A percentile compares a stretch with the other conserved stretches of the same genome.
Conservation (phyloP, 2,797 vertebrate species). For the Pyrrhura leucotis region DNA sequence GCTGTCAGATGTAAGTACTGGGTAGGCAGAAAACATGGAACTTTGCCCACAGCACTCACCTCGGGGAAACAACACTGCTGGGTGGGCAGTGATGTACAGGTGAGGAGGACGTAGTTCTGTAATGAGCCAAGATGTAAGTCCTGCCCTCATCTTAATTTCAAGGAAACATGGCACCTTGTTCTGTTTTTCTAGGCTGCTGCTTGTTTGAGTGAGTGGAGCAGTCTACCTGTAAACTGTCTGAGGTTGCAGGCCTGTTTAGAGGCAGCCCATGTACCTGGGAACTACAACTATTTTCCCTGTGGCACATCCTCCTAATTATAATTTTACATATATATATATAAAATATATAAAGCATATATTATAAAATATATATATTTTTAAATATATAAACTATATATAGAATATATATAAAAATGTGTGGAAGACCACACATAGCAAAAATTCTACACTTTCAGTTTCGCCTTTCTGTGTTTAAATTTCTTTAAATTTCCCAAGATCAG, state of each 20-base stretch:
- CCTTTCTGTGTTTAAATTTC: neutral
- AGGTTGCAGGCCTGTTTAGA: neutral
- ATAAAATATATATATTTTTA: neutral
- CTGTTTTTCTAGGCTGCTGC: neutral
- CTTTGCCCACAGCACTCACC: neutral
- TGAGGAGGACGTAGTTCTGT: neutral
- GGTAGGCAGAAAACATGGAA: neutral
- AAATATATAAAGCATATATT: neutral
- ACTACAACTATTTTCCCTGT: accelerated
- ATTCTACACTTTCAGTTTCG: neutral
- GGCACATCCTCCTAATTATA: neutral
- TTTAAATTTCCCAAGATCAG: neutral
- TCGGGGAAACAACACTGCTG: neutral
- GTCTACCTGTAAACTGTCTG: neutral
- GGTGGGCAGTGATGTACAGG: neutral
- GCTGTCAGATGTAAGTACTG: conserved; percentile 87
- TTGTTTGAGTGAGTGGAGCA: neutral
- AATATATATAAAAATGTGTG: neutral
- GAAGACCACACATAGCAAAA: neutral
- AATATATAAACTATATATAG: neutral
- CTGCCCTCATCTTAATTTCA: neutral
- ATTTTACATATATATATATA: neutral
- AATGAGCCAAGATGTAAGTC: neutral
- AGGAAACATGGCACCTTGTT: neutral
- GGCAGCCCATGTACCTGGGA: neutral